phyloP scores from a whole-genome alignment of 2,888 invertebrate species.

The Nymphalis polychloros region DNA sequence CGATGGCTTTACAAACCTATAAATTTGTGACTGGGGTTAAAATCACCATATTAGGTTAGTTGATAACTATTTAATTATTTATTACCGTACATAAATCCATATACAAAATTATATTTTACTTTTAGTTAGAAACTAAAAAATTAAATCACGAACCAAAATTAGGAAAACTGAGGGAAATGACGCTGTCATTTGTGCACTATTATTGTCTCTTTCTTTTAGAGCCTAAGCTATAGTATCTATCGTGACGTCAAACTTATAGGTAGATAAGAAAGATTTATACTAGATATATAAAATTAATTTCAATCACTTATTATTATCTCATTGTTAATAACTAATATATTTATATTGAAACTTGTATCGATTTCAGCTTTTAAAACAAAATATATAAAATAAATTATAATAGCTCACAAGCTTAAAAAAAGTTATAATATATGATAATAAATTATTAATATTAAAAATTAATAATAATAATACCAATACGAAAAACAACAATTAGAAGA shows the following conservation, averaged over 20 bases:
- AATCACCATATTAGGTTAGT: slow-evolving; percentile 50
- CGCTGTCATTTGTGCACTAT: slow-evolving; percentile 31
- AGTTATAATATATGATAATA: no score
- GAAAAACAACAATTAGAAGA: no score
- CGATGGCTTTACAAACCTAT: slow-evolving; percentile 56
- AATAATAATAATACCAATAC: no score
- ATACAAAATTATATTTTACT: slow-evolving; percentile 17
- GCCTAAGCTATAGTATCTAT: not conserved
- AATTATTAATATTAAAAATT: no score
- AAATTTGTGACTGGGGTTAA: slow-evolving; percentile 50
- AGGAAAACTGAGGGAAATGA: slow-evolving; percentile 37
- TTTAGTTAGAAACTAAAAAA: slow-evolving; percentile 23
- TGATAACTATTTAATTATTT: slow-evolving; percentile 11
- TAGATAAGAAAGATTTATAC: not conserved
- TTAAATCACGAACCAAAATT: slow-evolving; percentile 27
- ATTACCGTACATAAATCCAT: slow-evolving; percentile 19
- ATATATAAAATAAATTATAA: no score
- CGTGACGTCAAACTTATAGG: not conserved
- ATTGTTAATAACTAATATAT: no score
- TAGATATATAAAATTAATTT: not conserved
- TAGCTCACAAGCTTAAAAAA: no score
- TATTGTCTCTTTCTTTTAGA: slow-evolving; percentile 16
- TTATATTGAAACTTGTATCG: no score
- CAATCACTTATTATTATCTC: no score
- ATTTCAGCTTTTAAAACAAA: no score